A percentile compares a stretch with the other conserved stretches of the same genome.
Conservation (phyloP, 2,888 invertebrate genomes). For the Auanema freiburgensis region DNA sequence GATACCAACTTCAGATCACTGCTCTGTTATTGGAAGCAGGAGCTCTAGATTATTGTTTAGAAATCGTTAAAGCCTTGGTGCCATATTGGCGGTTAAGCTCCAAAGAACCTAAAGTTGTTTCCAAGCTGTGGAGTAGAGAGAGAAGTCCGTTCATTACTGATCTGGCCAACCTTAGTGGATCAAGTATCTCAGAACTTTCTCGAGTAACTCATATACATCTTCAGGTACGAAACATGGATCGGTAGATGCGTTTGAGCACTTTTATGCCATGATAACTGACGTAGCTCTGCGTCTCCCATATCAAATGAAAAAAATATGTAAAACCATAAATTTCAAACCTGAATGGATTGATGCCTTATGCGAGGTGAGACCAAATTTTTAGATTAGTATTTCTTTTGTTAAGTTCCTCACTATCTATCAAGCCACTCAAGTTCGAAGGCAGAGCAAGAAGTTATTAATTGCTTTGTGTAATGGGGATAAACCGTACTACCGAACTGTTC, state of each 20-base stretch:
- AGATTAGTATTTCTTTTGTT: neutral
- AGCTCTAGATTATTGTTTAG: conserved; percentile 6
- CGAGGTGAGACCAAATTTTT: neutral
- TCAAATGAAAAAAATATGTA: conserved; percentile 21
- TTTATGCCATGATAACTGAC: conserved; percentile 4
- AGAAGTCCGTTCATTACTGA: neutral
- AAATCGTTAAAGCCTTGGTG: neutral
- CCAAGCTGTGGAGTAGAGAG: neutral
- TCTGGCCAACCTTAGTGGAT: neutral
- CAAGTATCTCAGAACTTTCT: neutral
- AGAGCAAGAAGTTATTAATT: conserved; percentile 32
- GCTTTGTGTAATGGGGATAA: conserved; percentile 26
- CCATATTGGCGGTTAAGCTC: neutral
- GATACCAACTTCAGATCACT: neutral
- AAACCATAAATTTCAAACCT: conserved; percentile 3
- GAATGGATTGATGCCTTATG: conserved; percentile 26
- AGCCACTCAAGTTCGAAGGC: conserved; percentile 19
- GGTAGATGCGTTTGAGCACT: neutral
- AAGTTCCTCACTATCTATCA: conserved; percentile 5
- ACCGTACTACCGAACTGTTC: conserved; percentile 24
- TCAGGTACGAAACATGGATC: neutral
- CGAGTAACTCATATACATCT: neutral
- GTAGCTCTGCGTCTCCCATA: conserved; percentile 11
- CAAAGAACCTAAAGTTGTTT: neutral
- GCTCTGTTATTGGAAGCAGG: conserved; percentile 5